These are phyloP conservation scores for Dysmachus trigonus DNA, from an alignment of 2,888 invertebrate genomes.

Conservation along the genomic window DNA sequence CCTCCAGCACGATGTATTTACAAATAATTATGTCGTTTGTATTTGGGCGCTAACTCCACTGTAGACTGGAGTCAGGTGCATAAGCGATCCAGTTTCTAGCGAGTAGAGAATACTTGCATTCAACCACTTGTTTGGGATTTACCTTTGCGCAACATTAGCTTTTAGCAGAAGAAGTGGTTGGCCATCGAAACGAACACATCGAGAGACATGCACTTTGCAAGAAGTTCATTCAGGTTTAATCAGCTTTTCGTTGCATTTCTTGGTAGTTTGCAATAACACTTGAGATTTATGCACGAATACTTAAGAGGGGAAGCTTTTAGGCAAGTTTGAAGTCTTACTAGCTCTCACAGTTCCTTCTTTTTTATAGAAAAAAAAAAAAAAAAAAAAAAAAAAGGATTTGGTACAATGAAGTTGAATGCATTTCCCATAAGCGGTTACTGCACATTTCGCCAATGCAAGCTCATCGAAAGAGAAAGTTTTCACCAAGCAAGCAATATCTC, in stretches of 20 bases:
- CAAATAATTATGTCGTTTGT: background rate
- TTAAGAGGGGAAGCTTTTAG: background rate
- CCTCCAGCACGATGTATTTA: background rate
- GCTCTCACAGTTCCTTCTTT: background rate
- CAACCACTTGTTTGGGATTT: background rate
- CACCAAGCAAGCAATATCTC: background rate
- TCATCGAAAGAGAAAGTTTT: background rate
- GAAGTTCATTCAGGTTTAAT: background rate
- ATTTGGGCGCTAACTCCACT: background rate
- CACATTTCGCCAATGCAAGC: background rate
- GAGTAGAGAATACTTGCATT: background rate
- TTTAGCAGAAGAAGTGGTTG: conserved; percentile 5
- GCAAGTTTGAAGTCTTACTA: background rate
- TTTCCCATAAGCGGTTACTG: background rate
- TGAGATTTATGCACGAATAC: background rate
- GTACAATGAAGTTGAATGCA: background rate
- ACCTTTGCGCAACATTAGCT: background rate
- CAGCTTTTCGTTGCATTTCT: background rate
- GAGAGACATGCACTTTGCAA: background rate
- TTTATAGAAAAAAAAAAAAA: background rate
- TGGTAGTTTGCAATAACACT: background rate
- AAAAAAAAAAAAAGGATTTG: background rate
- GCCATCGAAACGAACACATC: conserved; percentile 11
- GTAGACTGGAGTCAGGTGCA: background rate
- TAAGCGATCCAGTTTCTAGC: conserved; percentile 21